Evolutionary conservation across 2,888 invertebrate species (phyloP), one percentile per base, ranked within the genome.

Genomic region (Xylocampa areola): DNA sequence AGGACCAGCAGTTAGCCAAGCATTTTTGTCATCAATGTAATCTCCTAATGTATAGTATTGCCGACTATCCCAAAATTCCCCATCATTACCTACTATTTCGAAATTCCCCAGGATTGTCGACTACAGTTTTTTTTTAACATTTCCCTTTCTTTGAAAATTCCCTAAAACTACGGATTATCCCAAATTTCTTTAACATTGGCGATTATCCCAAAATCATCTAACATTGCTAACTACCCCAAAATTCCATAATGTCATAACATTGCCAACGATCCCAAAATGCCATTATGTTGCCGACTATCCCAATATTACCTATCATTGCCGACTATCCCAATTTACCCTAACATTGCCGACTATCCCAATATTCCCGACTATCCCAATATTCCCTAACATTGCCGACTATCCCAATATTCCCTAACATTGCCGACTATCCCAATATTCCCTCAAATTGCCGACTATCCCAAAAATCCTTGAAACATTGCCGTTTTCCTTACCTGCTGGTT

Each of bases 401-500:
- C n/a, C n/a, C n/a, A n/a, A n/a, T n/a, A n/a, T 37, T 19, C 16
- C 5, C 3, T 4, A 3, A 11, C 19, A 14, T 36, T 5, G 17
- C n/a, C 17, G 13, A 37, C 7, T 13, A 23, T 37, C 37, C 13
- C 13, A 4, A 23, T 10, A 4, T 25, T 7, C 7, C 14, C 1
- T 8, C 13, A 33, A 10, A 10, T 45, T 27, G 10, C 19, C 32
- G 8, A 23, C 21, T 32, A 23, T 33, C 21, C 13, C 13, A 2
- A 19, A 13, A 2, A 11, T 7, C n/a, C n/a, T 23, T 16, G 4
- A 0, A 36, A 19, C 4, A 2, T 23, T 25, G 13, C 14, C 7
- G 2, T 10, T 8, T n/a, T 1, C 68, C 84, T 67, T 69, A 95
- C 95, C 94, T 40, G 95, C 95, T 0, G 96, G 95, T 70, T 95